A percentile compares a stretch with the other conserved stretches of the same genome.
These are phyloP conservation scores for Podiceps cristatus DNA, from an alignment of 2,113 vertebrate species.

Conservation along the genomic window DNA sequence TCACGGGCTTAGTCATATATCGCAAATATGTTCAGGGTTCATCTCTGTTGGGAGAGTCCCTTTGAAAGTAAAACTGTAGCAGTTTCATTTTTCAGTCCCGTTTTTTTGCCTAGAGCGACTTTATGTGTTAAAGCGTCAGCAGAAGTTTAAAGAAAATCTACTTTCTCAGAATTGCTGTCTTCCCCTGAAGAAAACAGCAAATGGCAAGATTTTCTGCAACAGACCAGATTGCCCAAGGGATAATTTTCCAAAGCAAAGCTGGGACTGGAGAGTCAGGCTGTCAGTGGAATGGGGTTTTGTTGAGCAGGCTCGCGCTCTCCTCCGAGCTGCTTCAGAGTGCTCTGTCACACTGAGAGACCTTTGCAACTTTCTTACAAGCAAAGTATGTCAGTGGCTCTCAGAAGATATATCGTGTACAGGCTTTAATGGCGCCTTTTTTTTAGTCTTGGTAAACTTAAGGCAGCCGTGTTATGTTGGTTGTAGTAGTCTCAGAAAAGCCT, in stretches of 20 bases:
- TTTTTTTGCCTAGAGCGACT: not conserved
- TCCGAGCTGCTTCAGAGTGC: not conserved
- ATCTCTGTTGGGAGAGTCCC: not conserved
- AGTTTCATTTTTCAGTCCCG: not conserved
- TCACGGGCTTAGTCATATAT: slow-evolving; percentile 56
- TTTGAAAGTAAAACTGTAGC: not conserved
- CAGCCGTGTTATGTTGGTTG: not conserved
- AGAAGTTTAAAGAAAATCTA: not conserved
- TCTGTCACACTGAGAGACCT: not conserved
- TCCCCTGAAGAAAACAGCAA: not conserved
- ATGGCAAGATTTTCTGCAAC: not conserved
- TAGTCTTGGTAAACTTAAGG: not conserved
- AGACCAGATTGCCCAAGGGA: not conserved
- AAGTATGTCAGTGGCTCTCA: not conserved
- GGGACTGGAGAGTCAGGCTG: not conserved
- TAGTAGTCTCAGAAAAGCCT: not conserved
- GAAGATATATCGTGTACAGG: not conserved
- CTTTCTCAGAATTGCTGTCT: not conserved
- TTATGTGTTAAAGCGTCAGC: not conserved
- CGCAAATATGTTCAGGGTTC: slow-evolving; percentile 14
- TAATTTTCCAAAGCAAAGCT: not conserved
- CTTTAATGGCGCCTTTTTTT: not conserved
- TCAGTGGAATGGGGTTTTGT: not conserved
- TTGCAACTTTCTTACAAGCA: not conserved
- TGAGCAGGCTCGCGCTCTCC: not conserved